Evolutionary conservation across 92 coral and sea anemone genomes (phyloP).

Genomic region (Diadumene lineata): DNA sequence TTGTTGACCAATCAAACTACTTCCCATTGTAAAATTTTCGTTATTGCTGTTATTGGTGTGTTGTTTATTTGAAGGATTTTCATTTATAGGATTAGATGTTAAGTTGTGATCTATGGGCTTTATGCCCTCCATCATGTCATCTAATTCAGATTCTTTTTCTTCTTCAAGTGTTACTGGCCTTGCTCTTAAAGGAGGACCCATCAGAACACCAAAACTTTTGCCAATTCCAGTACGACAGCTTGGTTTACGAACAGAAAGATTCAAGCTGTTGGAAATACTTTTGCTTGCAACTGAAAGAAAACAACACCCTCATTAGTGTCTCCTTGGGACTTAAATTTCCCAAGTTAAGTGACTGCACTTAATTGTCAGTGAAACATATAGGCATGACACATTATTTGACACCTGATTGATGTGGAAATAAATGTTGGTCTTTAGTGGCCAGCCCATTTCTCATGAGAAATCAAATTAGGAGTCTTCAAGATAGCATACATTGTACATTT

Average conservation of each 20-base stretch:
- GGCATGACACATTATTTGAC: no score
- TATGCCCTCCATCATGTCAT: conserved; percentile 45
- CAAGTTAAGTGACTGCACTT: no score
- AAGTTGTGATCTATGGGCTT: conserved; percentile 43
- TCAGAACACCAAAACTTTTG: conserved; percentile 6
- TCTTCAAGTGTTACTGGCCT: conserved; percentile 44
- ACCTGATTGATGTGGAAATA: no score
- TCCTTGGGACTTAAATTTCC: no score
- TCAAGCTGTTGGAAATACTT: conserved; percentile 66
- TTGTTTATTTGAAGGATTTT: not conserved
- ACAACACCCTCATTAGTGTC: no score
- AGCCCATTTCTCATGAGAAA: no score
- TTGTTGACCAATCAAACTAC: not conserved
- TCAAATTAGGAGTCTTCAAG: no score
- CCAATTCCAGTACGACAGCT: conserved; percentile 51
- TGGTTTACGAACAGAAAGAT: conserved; percentile 66
- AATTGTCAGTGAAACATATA: no score
- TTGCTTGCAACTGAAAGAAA: conserved; percentile 29
- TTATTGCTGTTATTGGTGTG: not conserved
- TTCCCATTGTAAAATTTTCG: conserved; percentile 9
- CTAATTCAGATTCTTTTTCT: conserved; percentile 41
- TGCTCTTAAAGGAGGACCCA: conserved; percentile 75
- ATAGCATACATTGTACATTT: no score
- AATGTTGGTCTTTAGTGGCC: no score
- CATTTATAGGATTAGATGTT: conserved; percentile 5